Conservation (phyloP, 2,888 invertebrate genomes). For the Plebejus argus region DNA sequence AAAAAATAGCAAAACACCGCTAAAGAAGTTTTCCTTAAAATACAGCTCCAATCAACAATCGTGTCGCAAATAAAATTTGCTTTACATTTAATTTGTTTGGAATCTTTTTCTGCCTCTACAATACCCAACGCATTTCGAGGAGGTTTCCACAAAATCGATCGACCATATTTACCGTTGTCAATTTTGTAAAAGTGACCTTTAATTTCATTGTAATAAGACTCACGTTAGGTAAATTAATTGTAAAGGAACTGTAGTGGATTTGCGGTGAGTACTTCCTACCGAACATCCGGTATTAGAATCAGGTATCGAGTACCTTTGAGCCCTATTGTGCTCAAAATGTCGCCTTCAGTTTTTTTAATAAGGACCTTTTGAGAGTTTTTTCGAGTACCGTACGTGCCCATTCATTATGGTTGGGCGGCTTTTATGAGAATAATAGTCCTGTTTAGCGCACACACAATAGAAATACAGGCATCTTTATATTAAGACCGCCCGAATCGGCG, state of each 20-base stretch:
- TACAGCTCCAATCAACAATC: neutral
- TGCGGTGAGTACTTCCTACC: constrained; percentile 64
- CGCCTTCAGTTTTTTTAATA: constrained; percentile 51
- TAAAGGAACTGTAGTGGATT: constrained; percentile 47
- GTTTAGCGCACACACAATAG: neutral
- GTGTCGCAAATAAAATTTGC: neutral
- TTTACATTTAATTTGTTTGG: neutral
- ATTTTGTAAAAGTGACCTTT: neutral
- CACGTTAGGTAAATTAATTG: neutral
- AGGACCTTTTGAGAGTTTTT: constrained; percentile 39
- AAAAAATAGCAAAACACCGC: no score
- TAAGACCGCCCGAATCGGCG: neutral
- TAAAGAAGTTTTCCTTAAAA: no score
- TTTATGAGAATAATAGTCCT: constrained; percentile 14
- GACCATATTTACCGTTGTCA: constrained; percentile 42
- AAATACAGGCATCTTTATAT: neutral
- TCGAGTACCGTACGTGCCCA: constrained; percentile 32
- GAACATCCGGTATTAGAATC: constrained; percentile 71
- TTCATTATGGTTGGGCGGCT: constrained; percentile 27
- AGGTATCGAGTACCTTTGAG: constrained; percentile 72
- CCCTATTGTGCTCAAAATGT: constrained; percentile 60
- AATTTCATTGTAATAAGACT: neutral
- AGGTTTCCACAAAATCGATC: constrained; percentile 46
- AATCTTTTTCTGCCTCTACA: neutral
- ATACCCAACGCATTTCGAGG: neutral